These are phyloP conservation scores for Pseudopipra pipra DNA, from an alignment of 2,113 vertebrate species.

Conservation along the genomic window DNA sequence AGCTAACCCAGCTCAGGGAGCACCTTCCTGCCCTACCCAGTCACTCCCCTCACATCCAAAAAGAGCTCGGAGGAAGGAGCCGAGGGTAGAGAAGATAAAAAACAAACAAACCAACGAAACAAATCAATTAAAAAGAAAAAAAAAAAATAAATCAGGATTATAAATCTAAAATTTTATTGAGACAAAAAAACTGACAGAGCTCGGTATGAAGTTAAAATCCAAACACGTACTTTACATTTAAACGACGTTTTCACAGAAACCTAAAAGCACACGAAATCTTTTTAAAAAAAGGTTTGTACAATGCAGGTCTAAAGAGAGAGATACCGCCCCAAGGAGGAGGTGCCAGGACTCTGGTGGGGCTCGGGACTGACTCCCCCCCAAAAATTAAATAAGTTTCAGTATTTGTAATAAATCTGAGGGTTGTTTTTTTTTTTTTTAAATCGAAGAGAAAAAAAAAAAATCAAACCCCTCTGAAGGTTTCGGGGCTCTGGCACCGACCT, in stretches of 20 bases:
- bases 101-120: not conserved
- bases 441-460: not conserved
- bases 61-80: conserved; percentile 4
- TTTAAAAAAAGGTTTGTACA: conserved; percentile 71
- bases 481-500: not conserved
- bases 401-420: conserved; percentile 29
- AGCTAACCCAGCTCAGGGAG: not conserved
- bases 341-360: conserved; percentile 37
- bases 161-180: conserved; percentile 87
- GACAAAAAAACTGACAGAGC: conserved; percentile 69
- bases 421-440: not conserved
- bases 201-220: conserved; percentile 73
- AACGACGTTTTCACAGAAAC: conserved; percentile 77
- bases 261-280: conserved; percentile 75
- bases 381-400: conserved; percentile 48
- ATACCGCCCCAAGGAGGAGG: conserved; percentile 39
- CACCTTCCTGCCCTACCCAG: not conserved
- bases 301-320: conserved; percentile 10
- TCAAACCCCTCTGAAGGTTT: not conserved
- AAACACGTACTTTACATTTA: conserved; percentile 75
- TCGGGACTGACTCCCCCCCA: not conserved
- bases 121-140: not conserved
- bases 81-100: no score
- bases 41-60: not conserved
- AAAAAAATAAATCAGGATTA: conserved; percentile 68